phyloP scores from a whole-genome alignment of 2,113 vertebrate genomes.

The Danionella cerebrum region DNA sequence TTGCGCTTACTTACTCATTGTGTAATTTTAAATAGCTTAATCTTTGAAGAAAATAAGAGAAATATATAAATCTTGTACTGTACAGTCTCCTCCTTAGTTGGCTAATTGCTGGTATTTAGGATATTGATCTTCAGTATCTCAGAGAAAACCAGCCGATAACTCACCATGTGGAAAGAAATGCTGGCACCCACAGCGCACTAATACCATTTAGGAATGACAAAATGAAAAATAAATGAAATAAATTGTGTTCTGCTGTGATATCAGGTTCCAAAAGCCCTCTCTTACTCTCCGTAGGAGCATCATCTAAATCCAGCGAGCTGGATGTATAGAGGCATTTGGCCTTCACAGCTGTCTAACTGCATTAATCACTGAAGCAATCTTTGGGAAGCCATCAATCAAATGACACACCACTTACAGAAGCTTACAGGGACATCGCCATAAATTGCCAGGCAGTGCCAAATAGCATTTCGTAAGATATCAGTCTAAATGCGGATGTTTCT shows the following conservation, averaged over 20 bases:
- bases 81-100: not conserved
- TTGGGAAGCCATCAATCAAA: constrained; percentile 20
- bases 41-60: not conserved
- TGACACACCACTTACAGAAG: constrained; percentile 7
- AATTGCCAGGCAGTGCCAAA: constrained; percentile 6
- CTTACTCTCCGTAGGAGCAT: not conserved
- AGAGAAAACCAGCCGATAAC: not conserved
- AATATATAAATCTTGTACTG: not conserved
- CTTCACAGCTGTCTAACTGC: not conserved
- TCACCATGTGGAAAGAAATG: constrained; percentile 2
- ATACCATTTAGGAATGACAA: constrained; percentile 27
- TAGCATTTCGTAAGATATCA: constrained; percentile 3
- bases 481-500: not conserved
- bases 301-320: not conserved
- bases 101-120: not conserved
- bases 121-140: constrained; percentile 27
- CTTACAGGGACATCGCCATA: not conserved
- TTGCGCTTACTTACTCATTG: too few relatives aligned
- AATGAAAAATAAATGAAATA: constrained; percentile 5
- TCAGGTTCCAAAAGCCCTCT: not conserved
- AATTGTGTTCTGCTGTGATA: constrained; percentile 2
- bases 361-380: constrained; percentile 26
- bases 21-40: not conserved
- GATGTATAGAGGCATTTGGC: constrained; percentile 14
- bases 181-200: constrained; percentile 24